phyloP scores from a whole-genome alignment of 1,140 invertebrate species.

The Drosophila triauraria region DNA sequence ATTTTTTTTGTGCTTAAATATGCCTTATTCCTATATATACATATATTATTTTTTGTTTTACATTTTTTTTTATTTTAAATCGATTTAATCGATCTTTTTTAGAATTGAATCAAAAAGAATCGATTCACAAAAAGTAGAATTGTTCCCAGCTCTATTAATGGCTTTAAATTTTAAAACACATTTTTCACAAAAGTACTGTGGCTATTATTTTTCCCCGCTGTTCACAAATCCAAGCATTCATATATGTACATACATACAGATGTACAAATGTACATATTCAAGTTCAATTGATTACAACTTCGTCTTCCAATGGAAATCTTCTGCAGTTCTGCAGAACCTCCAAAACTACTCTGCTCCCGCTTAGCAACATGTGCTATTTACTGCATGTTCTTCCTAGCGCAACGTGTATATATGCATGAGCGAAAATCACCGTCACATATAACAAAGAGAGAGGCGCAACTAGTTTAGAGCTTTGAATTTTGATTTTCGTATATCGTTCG shows the following conservation, averaged over 20 bases:
- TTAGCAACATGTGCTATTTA: slow-evolving; percentile 70
- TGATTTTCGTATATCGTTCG: slow-evolving; percentile 5
- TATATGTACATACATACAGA: slow-evolving; percentile 1
- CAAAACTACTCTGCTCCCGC: slow-evolving; percentile 32
- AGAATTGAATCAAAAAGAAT: too few relatives aligned
- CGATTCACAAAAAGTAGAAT: too few relatives aligned
- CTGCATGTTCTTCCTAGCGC: slow-evolving; percentile 32
- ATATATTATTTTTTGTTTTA: too few relatives aligned
- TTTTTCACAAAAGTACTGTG: not conserved
- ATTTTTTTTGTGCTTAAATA: too few relatives aligned
- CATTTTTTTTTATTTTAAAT: too few relatives aligned
- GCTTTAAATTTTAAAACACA: not conserved
- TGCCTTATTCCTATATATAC: too few relatives aligned
- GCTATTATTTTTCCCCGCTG: not conserved
- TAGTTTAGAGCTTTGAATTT: slow-evolving; percentile 71
- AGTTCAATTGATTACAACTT: slow-evolving; percentile 58
- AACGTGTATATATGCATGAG: slow-evolving; percentile 25
- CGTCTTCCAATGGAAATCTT: slow-evolving; percentile 23
- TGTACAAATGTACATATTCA: slow-evolving; percentile 14
- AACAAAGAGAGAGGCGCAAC: slow-evolving; percentile 53
- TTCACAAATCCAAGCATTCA: too few relatives aligned
- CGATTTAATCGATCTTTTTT: too few relatives aligned
- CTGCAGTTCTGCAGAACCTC: slow-evolving; percentile 29
- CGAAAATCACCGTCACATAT: slow-evolving; percentile 14
- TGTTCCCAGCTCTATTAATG: too few relatives aligned